Evolutionary conservation across 2,797 vertebrate species (phyloP).

Genomic region (Serranus cabrilla): DNA sequence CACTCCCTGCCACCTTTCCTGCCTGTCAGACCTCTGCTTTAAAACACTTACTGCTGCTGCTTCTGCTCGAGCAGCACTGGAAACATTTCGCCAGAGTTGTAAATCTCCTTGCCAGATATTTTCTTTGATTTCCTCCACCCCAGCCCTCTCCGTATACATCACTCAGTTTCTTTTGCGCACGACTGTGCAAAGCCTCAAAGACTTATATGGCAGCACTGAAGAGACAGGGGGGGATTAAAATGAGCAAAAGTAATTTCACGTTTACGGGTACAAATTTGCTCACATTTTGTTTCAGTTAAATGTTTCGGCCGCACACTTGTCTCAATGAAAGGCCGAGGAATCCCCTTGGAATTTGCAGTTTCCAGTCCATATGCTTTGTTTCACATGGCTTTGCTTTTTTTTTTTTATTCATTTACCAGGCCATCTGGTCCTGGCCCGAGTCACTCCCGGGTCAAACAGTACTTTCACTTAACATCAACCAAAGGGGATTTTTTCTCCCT

Average conservation of each 20-base stretch:
- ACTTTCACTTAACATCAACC: conserved; percentile 71
- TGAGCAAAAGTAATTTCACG: conserved; percentile 58
- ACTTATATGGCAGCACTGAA: conserved; percentile 55
- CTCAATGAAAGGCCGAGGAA: conserved; percentile 52
- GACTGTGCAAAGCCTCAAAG: conserved; percentile 62
- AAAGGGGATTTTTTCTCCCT: conserved; percentile 18
- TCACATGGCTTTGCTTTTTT: conserved; percentile 53
- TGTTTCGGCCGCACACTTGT: conserved; percentile 61
- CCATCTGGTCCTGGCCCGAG: conserved; percentile 75
- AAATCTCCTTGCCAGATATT: conserved; percentile 83
- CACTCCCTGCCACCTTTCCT: conserved; percentile 57
- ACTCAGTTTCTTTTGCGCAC: conserved; percentile 39
- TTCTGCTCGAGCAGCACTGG: conserved; percentile 71
- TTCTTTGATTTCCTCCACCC: conserved; percentile 76
- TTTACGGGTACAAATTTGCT: conserved; percentile 68
- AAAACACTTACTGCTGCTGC: conserved; percentile 70
- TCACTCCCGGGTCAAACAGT: conserved; percentile 75
- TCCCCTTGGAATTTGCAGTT: conserved; percentile 56
- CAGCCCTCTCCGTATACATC: conserved; percentile 31
- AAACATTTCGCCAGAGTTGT: conserved; percentile 76
- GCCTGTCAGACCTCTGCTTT: conserved; percentile 57
- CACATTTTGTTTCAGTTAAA: conserved; percentile 70
- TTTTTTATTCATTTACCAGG: conserved; percentile 68
- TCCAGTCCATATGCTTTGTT: conserved; percentile 75
- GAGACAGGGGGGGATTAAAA: conserved; percentile 49